A percentile compares a stretch with the other conserved stretches of the same genome.
Conservation (phyloP, 2,888 invertebrate genomes). For the Cheilosia scutellata region DNA sequence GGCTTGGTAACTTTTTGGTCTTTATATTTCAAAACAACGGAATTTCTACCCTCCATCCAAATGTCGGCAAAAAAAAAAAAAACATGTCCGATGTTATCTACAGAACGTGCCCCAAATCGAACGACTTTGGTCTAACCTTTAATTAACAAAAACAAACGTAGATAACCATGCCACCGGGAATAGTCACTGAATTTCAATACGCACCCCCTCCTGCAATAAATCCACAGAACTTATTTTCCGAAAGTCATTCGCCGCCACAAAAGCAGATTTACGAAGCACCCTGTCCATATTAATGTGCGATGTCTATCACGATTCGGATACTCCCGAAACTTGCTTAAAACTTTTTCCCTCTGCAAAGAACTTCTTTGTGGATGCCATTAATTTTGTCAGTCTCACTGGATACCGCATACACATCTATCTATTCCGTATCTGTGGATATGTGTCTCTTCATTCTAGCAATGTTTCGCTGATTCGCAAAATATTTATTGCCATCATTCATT, state of each 20-base stretch:
- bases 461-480: constrained; percentile 43
- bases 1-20: too few species aligned
- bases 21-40: too few species aligned
- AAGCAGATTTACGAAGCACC: neutral
- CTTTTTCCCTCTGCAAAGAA: neutral
- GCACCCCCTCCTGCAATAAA: neutral
- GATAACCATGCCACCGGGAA: too few species aligned
- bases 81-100: too few species aligned
- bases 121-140: too few species aligned
- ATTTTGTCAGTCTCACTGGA: constrained; percentile 24
- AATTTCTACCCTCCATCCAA: too few species aligned
- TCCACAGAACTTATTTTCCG: neutral
- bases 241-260: neutral
- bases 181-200: too few species aligned
- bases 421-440: too few species aligned
- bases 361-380: constrained; percentile 37
- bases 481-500: constrained; percentile 50
- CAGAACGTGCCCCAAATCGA: too few species aligned
- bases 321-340: constrained; percentile 21
- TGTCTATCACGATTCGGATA: constrained; percentile 8
- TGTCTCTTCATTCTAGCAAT: neutral
- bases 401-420: neutral
- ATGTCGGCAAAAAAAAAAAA: too few species aligned
- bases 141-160: too few species aligned
- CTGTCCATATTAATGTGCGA: neutral